Percentiles rank a stretch among this genome's conserved stretches.
Evolutionary conservation across 2,797 vertebrate genomes (phyloP).

Genomic region (Falco naumanni): DNA sequence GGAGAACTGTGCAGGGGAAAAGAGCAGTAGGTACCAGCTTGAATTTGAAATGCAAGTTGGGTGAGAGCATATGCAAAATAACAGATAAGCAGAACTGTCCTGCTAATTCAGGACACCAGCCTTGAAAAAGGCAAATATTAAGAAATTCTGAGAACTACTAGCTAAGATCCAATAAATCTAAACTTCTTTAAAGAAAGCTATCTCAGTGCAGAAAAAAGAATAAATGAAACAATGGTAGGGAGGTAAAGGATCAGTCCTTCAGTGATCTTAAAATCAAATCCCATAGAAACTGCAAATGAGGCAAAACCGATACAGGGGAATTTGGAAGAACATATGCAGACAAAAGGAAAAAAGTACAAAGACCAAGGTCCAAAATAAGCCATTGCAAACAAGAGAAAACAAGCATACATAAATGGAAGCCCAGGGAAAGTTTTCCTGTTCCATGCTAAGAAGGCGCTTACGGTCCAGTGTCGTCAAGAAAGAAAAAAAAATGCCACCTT

Average conservation of each 20-base stretch:
- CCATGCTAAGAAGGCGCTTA: not conserved
- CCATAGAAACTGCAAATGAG: not conserved
- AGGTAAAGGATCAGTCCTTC: not conserved
- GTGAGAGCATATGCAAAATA: not conserved
- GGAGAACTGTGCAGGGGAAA: not conserved
- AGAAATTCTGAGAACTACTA: not conserved
- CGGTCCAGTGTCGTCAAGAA: not conserved
- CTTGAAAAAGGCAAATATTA: not conserved
- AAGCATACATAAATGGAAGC: not conserved
- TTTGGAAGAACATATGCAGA: not conserved
- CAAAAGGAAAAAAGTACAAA: not conserved
- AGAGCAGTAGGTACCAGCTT: not conserved
- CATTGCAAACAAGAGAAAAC: not conserved
- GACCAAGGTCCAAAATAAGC: not conserved
- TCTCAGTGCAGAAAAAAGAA: not conserved
- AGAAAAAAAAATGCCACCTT: not conserved
- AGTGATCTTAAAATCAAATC: not conserved
- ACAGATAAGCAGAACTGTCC: not conserved
- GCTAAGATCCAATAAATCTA: not conserved
- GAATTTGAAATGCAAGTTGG: not conserved
- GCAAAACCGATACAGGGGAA: not conserved
- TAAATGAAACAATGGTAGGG: accelerated
- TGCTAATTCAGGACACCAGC: not conserved
- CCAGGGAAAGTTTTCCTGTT: not conserved
- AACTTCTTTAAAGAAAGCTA: not conserved